Base-by-base conservation (phyloP, 2,888 invertebrate genomes). In the Notodonta dromedarius region DNA sequence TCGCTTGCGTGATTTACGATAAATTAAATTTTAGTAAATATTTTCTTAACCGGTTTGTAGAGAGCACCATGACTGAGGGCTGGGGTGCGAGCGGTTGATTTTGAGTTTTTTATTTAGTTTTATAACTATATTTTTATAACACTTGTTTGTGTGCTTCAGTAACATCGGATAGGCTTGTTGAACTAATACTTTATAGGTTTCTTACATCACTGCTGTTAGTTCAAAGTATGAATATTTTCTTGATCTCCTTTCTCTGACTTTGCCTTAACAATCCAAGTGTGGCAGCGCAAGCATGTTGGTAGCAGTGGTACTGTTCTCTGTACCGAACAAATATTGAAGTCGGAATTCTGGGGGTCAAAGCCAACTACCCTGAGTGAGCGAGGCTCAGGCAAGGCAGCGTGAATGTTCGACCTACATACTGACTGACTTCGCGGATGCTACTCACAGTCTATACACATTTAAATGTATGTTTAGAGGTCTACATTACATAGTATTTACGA, bases 21-120 rank as follows among this genome's bases (percentile, higher is more conserved):
- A 82, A 80, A 78, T 74, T 78, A 80, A 85, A 39, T 84, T 82
- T 79, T 82, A 78, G 78, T 82, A 71, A 61, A 70, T 72, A 61
- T 69, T 71, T 67, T 67, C 70, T 73, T 71, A 70, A 73, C 71
- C 73, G 67, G 69, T 62, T 69, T 72, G 69, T 75, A 73, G 70
- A 75, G 67, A 76, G 84, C 86, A 84, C 87, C 85, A 81, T 80
- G 88, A 89, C 88, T 87, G 85, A 88, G 71, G 77, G 77, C 74
- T 75, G 79, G 74, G 80, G 84, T 87, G 87, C 82, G 66, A 68
- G 67, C 70, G 69, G 70, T 77, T 77, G 66, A 77, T 88, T 89
- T 89, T 76, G 84, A 89, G 78, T 79, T 77, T 78, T 89, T 89
- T 90, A 88, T 89, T 88, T 88, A 86, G 85, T 88, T 87, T 88